These are phyloP conservation scores for Melangyna quadrimaculata DNA, from an alignment of 2,888 invertebrate species.

Conservation along the genomic window DNA sequence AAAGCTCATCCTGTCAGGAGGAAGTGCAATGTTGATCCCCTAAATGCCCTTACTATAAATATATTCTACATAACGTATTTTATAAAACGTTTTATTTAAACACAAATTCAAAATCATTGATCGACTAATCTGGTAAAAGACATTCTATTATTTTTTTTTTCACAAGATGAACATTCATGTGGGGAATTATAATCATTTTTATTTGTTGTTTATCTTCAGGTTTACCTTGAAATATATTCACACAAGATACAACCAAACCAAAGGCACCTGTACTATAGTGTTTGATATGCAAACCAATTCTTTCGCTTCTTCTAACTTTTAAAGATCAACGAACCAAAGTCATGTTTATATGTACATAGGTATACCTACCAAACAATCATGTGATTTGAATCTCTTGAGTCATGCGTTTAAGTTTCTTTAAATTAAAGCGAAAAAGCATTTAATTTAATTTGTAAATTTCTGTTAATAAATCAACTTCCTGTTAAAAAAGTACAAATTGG, in stretches of 20 bases:
- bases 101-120: background rate
- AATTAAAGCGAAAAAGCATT: background rate
- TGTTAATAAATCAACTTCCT: background rate
- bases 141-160: background rate
- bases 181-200: background rate
- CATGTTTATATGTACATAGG: background rate
- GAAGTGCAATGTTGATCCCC: too few relatives aligned
- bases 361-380: background rate
- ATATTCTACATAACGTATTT: too few relatives aligned
- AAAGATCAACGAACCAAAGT: constrained; percentile 4
- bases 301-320: background rate
- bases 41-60: too few relatives aligned
- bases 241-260: background rate
- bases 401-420: background rate
- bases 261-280: background rate
- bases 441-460: background rate
- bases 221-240: background rate
- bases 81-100: too few relatives aligned
- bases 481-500: background rate
- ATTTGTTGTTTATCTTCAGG: background rate
- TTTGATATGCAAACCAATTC: background rate
- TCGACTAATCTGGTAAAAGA: background rate
- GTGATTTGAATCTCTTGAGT: background rate
- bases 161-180: background rate
- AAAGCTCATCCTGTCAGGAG: too few relatives aligned